Percentiles rank a stretch among this genome's conserved stretches.
Evolutionary conservation across 2,113 vertebrate species (phyloP).

Genomic region (Myiopsitta monachus): DNA sequence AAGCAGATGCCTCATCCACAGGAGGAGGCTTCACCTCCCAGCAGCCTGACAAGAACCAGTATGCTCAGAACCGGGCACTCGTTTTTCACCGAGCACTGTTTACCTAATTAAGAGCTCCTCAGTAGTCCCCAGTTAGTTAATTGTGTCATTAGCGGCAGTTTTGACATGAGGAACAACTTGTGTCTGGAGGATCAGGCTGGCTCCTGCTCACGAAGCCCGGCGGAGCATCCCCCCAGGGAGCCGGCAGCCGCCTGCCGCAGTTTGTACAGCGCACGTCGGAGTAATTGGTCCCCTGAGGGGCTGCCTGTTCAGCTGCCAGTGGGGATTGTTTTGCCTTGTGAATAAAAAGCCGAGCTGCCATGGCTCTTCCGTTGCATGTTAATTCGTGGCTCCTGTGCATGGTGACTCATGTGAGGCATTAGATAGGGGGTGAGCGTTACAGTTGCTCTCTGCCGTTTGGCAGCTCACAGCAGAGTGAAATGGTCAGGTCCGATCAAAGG

Average conservation of each 20-base stretch:
- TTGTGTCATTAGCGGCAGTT: constrained; percentile 78
- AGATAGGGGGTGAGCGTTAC: background rate
- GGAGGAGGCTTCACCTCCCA: background rate
- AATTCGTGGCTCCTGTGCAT: background rate
- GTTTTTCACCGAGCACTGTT: constrained; percentile 62
- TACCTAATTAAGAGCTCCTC: constrained; percentile 82
- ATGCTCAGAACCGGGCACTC: constrained; percentile 28
- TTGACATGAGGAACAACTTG: constrained; percentile 71
- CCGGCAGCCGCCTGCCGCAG: constrained; percentile 44
- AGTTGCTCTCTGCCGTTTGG: background rate
- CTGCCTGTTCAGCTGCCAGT: constrained; percentile 70
- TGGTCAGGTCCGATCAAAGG: background rate
- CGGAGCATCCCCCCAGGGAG: constrained; percentile 44
- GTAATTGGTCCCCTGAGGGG: constrained; percentile 87
- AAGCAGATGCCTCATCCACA: background rate
- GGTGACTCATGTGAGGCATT: background rate
- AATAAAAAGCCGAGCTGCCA: constrained; percentile 60
- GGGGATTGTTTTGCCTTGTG: constrained; percentile 48
- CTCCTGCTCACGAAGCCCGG: constrained; percentile 27
- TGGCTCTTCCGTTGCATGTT: constrained; percentile 17
- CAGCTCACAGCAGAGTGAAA: background rate
- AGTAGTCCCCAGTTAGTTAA: constrained; percentile 73
- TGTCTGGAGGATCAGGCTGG: constrained; percentile 58
- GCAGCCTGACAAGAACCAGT: constrained; percentile 58
- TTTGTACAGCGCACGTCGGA: constrained; percentile 56